Conservation (phyloP, 2,888 invertebrate genomes). For the Fragum whitleyi region DNA sequence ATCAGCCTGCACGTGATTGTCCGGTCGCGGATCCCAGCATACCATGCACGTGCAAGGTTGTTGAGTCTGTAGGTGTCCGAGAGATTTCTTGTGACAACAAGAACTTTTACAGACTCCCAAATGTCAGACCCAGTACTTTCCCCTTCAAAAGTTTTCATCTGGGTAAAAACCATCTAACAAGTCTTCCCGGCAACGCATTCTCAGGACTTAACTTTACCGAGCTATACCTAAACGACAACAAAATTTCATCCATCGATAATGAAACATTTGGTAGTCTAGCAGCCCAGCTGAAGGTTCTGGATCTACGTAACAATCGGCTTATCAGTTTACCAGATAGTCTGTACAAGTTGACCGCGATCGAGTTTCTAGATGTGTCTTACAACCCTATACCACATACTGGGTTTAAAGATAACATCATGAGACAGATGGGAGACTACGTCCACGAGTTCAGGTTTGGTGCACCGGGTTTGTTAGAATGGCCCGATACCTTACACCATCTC, state of each 20-base stretch:
- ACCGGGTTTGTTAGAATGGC: slow-evolving; percentile 52
- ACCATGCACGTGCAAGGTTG: slow-evolving; percentile 1
- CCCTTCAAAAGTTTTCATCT: slow-evolving; percentile 41
- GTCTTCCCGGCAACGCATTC: slow-evolving; percentile 42
- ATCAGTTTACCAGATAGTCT: slow-evolving; percentile 36
- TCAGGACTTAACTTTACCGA: slow-evolving; percentile 46
- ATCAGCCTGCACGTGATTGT: not conserved
- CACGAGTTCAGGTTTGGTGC: slow-evolving; percentile 65
- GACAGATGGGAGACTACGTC: slow-evolving; percentile 58
- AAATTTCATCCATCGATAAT: slow-evolving; percentile 34
- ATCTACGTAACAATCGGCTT: slow-evolving; percentile 53
- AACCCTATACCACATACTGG: slow-evolving; percentile 43
- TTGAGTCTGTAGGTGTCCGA: not conserved
- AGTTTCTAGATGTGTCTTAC: slow-evolving; percentile 48
- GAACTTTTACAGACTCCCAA: not conserved
- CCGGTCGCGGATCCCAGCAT: not conserved
- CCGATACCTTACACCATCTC: slow-evolving; percentile 57
- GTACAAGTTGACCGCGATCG: slow-evolving; percentile 39
- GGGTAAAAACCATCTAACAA: slow-evolving; percentile 35
- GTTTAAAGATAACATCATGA: slow-evolving; percentile 49
- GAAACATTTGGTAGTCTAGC: slow-evolving; percentile 54
- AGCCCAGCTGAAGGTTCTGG: slow-evolving; percentile 40
- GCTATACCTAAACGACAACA: slow-evolving; percentile 55
- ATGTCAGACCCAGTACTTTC: slow-evolving; percentile 20
- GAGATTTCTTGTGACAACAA: slow-evolving; percentile 19